Base-by-base conservation (phyloP, 2,888 invertebrate genomes). In the Omphaloscelis lunosa region DNA sequence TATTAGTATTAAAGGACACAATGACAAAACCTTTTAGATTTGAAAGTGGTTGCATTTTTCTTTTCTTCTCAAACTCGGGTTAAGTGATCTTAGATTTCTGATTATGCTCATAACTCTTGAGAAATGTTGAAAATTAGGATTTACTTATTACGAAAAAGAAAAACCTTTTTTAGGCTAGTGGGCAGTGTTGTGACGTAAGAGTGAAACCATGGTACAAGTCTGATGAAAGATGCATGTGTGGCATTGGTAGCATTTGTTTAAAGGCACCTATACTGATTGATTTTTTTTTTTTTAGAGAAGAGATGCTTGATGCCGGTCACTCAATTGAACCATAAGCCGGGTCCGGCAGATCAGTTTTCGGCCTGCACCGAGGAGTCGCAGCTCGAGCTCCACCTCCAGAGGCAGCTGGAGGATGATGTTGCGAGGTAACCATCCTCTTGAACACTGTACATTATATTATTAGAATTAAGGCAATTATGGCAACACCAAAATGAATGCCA, bases 241-340 rank as follows among this genome's bases (percentile, higher is more conserved):
- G n/a, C 12, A 66, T 45, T 67, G 20, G 9, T 70, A 39, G 20
- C 23, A 53, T 72, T 59, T 34, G 23, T 34, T 48, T 45, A 58
- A 48, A 4, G 45, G 0, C n/a, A 48, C 3, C 1, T 45, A n/a
- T 2, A 34, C 15, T 75, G 41, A 61, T 41, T 23, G 11, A 1
- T 9, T 29, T 15, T 29, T 27, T n/a, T 72, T 75, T 73, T 71
- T 79, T 34, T 83, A 93, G 93, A 83, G 92, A 94, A 93, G 94
- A 94, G 92, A 96, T 95, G 95, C 95, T 95, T 95, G 87, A 96
- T 96, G 95, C 95, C 92, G 95, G 94, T 93, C 91, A 92, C 89
- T 89, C 91, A 90, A 80, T 88, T 93, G 86, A 93, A 90, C 88
- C 88, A 91, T 94, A 93, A 93, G 93, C 94, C 94, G 93, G 91